Evolutionary conservation across 2,797 vertebrate genomes (phyloP).

Genomic region (Amblyraja radiata): DNA sequence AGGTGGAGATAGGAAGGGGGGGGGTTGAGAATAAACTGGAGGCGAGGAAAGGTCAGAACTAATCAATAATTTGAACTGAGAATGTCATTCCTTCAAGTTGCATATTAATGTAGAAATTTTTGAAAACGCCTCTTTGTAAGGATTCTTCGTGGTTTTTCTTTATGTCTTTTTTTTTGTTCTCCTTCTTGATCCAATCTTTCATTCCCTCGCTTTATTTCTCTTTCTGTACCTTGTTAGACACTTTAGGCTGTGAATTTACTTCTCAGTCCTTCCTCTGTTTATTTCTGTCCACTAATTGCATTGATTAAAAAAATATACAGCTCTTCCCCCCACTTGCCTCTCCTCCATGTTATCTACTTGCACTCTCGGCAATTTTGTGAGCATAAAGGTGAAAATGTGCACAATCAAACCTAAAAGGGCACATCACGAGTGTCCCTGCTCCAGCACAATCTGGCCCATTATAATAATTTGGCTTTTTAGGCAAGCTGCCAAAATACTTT

Average conservation of each 20-base stretch:
- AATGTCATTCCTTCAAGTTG: neutral
- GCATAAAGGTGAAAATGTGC: neutral
- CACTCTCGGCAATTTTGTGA: neutral
- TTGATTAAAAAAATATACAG: neutral
- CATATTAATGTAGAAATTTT: neutral
- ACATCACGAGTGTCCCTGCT: neutral
- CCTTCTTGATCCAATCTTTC: neutral
- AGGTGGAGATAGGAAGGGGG: too few relatives aligned
- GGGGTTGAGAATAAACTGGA: too few relatives aligned
- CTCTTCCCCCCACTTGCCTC: neutral
- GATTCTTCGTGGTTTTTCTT: neutral
- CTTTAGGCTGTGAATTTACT: neutral
- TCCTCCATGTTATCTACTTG: neutral
- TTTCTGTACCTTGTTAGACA: neutral
- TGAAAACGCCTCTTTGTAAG: too few relatives aligned
- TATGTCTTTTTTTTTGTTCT: neutral
- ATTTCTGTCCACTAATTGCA: neutral
- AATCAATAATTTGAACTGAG: neutral
- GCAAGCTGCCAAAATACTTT: neutral
- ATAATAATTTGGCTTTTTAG: constrained; percentile 16
- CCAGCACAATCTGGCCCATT: constrained; percentile 12
- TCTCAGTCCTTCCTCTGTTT: neutral
- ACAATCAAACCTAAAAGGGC: neutral
- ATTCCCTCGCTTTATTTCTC: neutral
- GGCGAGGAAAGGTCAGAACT: too few relatives aligned